These are phyloP conservation scores for Rhea americana DNA, from an alignment of 2,113 vertebrate species.

Conservation along the genomic window DNA sequence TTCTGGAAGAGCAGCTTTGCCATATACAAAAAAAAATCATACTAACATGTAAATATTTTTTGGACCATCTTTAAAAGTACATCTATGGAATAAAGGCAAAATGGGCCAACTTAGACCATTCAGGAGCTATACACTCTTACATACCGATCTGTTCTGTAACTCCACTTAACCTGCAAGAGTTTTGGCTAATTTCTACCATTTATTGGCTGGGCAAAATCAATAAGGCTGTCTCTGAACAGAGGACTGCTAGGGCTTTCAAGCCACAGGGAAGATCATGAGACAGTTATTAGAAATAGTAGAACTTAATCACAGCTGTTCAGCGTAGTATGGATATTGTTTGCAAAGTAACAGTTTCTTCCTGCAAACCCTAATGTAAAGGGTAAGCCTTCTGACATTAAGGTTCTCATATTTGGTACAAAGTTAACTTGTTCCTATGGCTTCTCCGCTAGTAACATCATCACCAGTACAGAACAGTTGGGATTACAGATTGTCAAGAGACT, in stretches of 20 bases:
- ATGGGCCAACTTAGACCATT: background rate
- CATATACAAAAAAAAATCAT: background rate
- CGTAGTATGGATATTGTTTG: background rate
- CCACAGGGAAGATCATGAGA: background rate
- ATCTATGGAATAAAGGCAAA: background rate
- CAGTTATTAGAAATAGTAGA: background rate
- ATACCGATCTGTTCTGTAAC: background rate
- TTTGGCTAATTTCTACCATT: slow-evolving; percentile 33
- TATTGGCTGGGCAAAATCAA: slow-evolving; percentile 16
- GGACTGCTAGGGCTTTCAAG: background rate
- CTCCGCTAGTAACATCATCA: background rate
- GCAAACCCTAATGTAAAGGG: accelerated
- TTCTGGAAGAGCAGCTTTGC: background rate
- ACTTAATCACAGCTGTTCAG: background rate
- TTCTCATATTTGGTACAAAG: background rate
- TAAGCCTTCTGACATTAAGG: background rate
- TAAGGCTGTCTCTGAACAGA: background rate
- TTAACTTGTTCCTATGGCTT: slow-evolving; percentile 52
- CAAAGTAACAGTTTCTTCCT: background rate
- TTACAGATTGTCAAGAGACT: slow-evolving; percentile 47
- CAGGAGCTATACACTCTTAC: background rate
- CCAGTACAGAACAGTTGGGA: background rate
- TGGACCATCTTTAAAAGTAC: background rate
- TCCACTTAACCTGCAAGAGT: background rate
- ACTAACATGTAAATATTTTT: background rate